Evolutionary conservation across 2,797 vertebrate genomes (phyloP), one percentile per base, ranked within the genome.

Genomic region (Peromyscus nudipes): DNA sequence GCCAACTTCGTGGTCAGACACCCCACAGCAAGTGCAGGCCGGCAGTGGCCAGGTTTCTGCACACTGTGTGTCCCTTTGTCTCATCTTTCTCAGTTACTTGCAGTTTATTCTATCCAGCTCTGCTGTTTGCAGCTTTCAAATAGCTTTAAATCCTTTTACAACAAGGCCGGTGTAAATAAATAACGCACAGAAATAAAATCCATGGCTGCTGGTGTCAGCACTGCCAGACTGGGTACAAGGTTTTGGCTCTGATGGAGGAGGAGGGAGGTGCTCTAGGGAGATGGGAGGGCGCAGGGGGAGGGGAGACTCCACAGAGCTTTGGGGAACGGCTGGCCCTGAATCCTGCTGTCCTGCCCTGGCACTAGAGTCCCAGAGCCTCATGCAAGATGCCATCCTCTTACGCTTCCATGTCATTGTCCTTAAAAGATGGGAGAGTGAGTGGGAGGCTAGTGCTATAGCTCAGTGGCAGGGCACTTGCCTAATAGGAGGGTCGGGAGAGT

Each of bases 121-220:
- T 89, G 77, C 65, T 95, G 92, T 95, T 83, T 89, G 84, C 83
- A 79, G 85, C 40, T 90, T 96, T 92, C 65, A 89, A 93, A 88
- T 0, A 9, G 55, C 52, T 60, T 92, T 96, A 97, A 96, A 96
- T 97, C 96, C 85, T 92, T 95, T 69, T 95, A 93, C 91, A 97
- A 96, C 75, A 92, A 96, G 94, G 40, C 76, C n/a, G 21, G 89
- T 62, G 91, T 95, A 96, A 95, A 91, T 92, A 97, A 97, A 92
- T 94, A 92, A 80, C 92, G 64, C 21, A 43, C 91, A 96, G 95
- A 88, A 75, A 94, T 90, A 93, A 97, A 97, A 79, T 40, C 73
- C 4, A 0, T 0, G 9, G 88, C 84, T 91, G 93, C 82, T 73
- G 62, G 1, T 90, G 77, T 94, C 94, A 96, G 96, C 57, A 92